Percentiles rank a stretch among this genome's conserved stretches.
phyloP scores from a whole-genome alignment of 1,140 invertebrate genomes.

The Macrosteles quadrilineatus region DNA sequence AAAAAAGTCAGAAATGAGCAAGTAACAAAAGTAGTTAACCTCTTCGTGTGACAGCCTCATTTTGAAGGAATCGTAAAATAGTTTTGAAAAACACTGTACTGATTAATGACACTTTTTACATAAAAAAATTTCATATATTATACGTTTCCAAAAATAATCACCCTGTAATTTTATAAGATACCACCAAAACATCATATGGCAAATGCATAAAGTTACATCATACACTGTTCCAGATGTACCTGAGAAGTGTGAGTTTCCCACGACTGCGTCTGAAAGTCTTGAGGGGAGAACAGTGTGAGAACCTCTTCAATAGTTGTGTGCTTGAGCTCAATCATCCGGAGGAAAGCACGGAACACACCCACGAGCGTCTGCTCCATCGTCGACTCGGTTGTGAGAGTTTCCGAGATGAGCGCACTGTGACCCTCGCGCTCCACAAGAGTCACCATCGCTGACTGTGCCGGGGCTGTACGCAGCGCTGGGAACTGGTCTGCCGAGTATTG shows the following conservation, averaged over 20 bases:
- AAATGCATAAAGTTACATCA: too few species aligned
- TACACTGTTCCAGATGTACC: too few species aligned
- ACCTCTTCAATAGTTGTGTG: constrained; percentile 80
- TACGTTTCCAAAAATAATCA: too few species aligned
- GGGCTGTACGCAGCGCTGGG: constrained; percentile 70
- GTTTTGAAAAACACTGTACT: too few species aligned
- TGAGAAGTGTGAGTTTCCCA: constrained; percentile 68
- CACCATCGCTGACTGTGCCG: constrained; percentile 78
- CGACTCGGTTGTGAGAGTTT: constrained; percentile 74
- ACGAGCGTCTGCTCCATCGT: constrained; percentile 72
- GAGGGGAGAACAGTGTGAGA: constrained; percentile 74
- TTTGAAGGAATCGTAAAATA: too few species aligned
- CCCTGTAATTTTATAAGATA: too few species aligned
- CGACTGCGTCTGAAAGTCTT: constrained; percentile 75
- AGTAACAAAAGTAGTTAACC: too few species aligned
- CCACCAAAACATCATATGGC: too few species aligned
- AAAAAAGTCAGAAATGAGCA: too few species aligned
- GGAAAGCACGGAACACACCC: constrained; percentile 78
- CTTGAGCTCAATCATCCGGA: constrained; percentile 78
- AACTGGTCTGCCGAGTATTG: constrained; percentile 74
- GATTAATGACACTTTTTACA: too few species aligned
- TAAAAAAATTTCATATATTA: too few species aligned
- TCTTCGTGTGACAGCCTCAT: too few species aligned
- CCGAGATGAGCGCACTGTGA: constrained; percentile 72
- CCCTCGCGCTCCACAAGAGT: constrained; percentile 79